Base-by-base conservation (phyloP, 2,888 invertebrate genomes). In the Ectropis crepuscularia region DNA sequence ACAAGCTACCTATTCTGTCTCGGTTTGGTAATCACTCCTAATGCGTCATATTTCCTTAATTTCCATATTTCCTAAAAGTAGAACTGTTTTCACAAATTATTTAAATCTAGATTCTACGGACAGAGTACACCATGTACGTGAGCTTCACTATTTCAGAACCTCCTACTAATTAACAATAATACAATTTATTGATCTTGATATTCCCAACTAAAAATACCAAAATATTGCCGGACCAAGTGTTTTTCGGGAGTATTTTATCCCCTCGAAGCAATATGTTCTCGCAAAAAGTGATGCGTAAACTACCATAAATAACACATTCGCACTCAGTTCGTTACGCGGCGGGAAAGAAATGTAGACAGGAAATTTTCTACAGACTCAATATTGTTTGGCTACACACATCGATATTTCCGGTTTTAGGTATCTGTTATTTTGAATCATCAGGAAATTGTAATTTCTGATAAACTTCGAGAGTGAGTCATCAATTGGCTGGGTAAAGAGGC, bases 251-350 rank as follows among this genome's bases (percentile, higher is more conserved):
- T 67, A 67, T 65, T 70, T 75, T 67, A 74, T 65, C 64, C 69
- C 67, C 73, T 70, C 65, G 53, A 69, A 75, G 75, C 73, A 73
- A 78, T 81, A 80, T 73, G 70, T 71, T 74, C 71, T 63, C 63
- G 57, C 70, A 76, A 78, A 79, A 80, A 81, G 74, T 74, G 67
- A 74, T 72, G 72, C 76, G 73, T 70, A 75, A 70, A 72, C 67
- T 68, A 71, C 72, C 73, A 75, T 80, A 80, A 81, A 80, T 77
- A 79, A 75, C 73, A 70, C 72, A 80, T 77, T 77, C 76, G 72
- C 70, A 69, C 71, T 73, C 80, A 79, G 78, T 81, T 82, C 78
- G 80, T 81, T 81, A 79, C 76, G 57, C 75, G 70, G 69, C 74
- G 70, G 16, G 16, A 74, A 77, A 74, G 74, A 74, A 78, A 62